Evolutionary conservation across 1,140 invertebrate genomes (phyloP).

Genomic region (Microplitis demolitor): DNA sequence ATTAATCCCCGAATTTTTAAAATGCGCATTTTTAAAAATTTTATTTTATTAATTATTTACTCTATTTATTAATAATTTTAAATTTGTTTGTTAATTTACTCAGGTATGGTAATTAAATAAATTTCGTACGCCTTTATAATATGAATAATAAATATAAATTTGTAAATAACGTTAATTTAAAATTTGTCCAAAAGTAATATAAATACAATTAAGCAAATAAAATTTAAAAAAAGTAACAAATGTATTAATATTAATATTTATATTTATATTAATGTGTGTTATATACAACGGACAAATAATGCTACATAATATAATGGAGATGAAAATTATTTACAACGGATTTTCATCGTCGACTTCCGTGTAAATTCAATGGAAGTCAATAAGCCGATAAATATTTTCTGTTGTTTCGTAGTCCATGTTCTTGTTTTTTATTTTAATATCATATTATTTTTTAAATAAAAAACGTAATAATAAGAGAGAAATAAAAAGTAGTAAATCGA

Average conservation of each 20-base stretch:
- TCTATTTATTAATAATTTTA: too few species aligned
- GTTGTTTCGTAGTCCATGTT: too few species aligned
- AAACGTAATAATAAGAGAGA: not conserved
- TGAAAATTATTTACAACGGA: constrained; percentile 23
- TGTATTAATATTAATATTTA: too few species aligned
- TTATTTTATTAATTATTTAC: too few species aligned
- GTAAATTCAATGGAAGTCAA: constrained; percentile 22
- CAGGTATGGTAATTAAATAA: too few species aligned
- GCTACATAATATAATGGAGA: constrained; percentile 3
- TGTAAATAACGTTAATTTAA: not conserved
- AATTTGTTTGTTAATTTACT: too few species aligned
- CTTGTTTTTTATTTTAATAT: too few species aligned
- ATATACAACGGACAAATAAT: not conserved
- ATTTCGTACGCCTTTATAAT: too few species aligned
- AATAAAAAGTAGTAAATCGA: not conserved
- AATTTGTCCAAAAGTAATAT: not conserved
- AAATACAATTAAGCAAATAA: not conserved
- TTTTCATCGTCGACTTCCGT: constrained; percentile 20
- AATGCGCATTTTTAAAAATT: too few species aligned
- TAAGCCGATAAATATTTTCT: constrained; percentile 23
- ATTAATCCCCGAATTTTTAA: too few species aligned
- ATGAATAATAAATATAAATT: not conserved
- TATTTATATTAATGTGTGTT: constrained; percentile 5
- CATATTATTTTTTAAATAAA: not conserved
- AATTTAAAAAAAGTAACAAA: not conserved